Conservation (phyloP, 1,140 invertebrate species). For the Diuraphis noxia region DNA sequence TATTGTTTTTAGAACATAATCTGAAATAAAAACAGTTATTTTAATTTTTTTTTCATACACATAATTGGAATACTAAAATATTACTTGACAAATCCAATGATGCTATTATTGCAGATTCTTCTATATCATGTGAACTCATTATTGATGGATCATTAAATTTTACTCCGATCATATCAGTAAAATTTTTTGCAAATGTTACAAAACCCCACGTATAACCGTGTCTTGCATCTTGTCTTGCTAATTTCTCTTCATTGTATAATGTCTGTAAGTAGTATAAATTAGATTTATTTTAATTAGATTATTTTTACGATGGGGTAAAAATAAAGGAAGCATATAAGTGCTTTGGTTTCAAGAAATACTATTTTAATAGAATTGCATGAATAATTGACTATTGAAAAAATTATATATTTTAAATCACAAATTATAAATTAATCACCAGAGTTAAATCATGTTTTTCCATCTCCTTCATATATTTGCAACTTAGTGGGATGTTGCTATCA, state of each 20-base stretch:
- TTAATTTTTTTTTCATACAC: background rate
- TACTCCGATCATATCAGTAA: background rate
- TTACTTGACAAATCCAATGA: constrained; percentile 46
- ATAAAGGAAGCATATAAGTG: background rate
- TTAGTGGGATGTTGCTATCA: constrained; percentile 24
- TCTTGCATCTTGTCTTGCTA: background rate
- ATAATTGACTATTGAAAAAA: background rate
- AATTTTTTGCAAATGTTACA: constrained; percentile 19
- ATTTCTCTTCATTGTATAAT: background rate
- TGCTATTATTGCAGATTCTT: background rate
- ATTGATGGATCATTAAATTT: background rate
- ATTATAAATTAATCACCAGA: constrained; percentile 15
- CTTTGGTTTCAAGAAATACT: background rate
- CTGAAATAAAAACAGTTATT: constrained; percentile 20
- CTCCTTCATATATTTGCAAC: constrained; percentile 17
- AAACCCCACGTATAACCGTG: background rate
- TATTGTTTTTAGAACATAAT: background rate
- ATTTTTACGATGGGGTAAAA: background rate
- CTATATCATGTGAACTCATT: background rate
- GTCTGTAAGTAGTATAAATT: background rate
- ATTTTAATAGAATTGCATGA: background rate
- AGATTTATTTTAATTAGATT: background rate
- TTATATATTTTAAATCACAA: background rate
- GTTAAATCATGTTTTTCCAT: constrained; percentile 4
- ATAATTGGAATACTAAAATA: background rate